Evolutionary conservation across 1,140 invertebrate genomes (phyloP).

Genomic region (Lerema accius): DNA sequence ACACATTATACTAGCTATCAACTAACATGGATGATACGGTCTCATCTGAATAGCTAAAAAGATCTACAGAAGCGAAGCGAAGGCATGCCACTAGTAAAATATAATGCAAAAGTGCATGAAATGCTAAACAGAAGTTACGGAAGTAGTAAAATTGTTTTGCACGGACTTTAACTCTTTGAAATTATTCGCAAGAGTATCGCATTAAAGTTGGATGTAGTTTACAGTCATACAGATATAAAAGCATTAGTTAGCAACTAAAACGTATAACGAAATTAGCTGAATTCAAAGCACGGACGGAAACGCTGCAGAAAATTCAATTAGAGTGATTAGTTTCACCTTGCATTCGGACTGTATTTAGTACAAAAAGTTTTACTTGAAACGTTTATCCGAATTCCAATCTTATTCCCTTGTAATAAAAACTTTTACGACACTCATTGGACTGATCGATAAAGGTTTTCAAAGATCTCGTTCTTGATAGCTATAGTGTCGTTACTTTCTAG

Average conservation of each 20-base stretch:
- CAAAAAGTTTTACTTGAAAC: conserved; percentile 34
- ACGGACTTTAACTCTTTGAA: conserved; percentile 14
- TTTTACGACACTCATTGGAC: too few relatives aligned
- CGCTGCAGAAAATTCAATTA: conserved; percentile 35
- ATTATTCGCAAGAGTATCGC: conserved; percentile 17
- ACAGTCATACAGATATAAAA: conserved; percentile 22
- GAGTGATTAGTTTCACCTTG: conserved; percentile 39
- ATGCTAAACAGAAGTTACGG: background rate
- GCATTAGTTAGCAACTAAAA: conserved; percentile 33
- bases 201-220: conserved; percentile 21
- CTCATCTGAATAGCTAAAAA: too few relatives aligned
- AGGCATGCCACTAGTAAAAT: too few relatives aligned
- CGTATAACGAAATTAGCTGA: conserved; percentile 36
- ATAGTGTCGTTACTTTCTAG: too few relatives aligned
- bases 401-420: conserved; percentile 2
- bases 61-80: too few relatives aligned
- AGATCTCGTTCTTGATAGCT: too few relatives aligned
- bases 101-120: background rate
- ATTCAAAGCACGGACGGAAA: conserved; percentile 35
- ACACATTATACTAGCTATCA: too few relatives aligned
- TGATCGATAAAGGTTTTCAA: background rate
- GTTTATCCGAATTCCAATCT: conserved; percentile 12
- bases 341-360: conserved; percentile 42
- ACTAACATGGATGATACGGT: too few relatives aligned
- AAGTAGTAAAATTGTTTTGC: background rate